These are phyloP conservation scores for Pionites leucogaster DNA, from an alignment of 2,113 vertebrate species.

Conservation along the genomic window DNA sequence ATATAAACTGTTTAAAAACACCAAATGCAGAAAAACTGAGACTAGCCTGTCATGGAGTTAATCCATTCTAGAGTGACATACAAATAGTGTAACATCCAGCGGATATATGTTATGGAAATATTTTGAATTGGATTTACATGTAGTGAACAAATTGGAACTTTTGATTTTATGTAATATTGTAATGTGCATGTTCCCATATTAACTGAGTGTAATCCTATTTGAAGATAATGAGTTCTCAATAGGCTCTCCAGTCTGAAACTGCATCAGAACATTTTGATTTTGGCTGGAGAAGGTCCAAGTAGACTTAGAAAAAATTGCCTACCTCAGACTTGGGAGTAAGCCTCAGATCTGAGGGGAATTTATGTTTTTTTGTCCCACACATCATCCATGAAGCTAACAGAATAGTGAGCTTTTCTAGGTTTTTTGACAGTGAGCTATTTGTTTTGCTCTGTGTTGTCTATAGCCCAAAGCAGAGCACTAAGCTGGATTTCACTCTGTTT, in stretches of 20 bases:
- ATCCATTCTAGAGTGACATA: slow-evolving; percentile 87
- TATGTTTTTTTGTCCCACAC: slow-evolving; percentile 8
- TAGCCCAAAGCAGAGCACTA: slow-evolving; percentile 43
- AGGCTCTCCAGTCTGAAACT: slow-evolving; percentile 72
- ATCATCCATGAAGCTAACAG: slow-evolving; percentile 24
- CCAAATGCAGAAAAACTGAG: slow-evolving; percentile 85
- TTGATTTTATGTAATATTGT: slow-evolving; percentile 85
- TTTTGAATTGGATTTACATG: slow-evolving; percentile 86
- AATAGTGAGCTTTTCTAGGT: slow-evolving; percentile 24
- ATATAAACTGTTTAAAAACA: slow-evolving; percentile 99
- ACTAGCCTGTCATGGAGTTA: slow-evolving; percentile 84
- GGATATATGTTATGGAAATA: slow-evolving; percentile 86
- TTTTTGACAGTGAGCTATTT: neutral
- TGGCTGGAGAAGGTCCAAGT: slow-evolving; percentile 46
- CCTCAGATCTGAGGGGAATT: slow-evolving; percentile 26
- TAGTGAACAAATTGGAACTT: slow-evolving; percentile 83
- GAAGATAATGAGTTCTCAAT: slow-evolving; percentile 83
- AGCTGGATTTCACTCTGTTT: slow-evolving; percentile 50
- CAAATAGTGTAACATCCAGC: slow-evolving; percentile 84
- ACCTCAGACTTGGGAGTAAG: slow-evolving; percentile 24
- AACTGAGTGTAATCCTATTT: slow-evolving; percentile 83
- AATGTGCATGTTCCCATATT: slow-evolving; percentile 84
- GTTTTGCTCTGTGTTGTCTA: slow-evolving; percentile 49
- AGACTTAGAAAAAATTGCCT: slow-evolving; percentile 46
- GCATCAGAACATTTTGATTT: slow-evolving; percentile 67